Conservation (phyloP, 2,888 invertebrate species). For the Punctoribates punctum region DNA sequence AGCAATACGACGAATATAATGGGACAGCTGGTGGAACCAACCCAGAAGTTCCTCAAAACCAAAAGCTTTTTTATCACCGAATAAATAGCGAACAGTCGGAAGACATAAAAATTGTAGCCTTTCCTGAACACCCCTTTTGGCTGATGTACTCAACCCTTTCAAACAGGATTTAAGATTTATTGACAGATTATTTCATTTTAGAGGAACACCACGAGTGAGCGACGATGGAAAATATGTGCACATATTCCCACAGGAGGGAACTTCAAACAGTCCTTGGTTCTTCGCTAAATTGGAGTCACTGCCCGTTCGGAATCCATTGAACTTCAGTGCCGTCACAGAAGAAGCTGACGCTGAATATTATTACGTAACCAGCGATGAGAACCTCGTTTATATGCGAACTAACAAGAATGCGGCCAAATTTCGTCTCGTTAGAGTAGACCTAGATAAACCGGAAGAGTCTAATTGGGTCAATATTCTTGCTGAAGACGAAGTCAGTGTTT, state of each 20-base stretch:
- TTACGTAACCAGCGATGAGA: constrained; percentile 41
- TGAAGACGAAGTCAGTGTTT: constrained; percentile 53
- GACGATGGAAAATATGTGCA: constrained; percentile 40
- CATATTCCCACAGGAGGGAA: constrained; percentile 40
- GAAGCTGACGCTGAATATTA: constrained; percentile 37
- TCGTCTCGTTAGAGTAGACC: constrained; percentile 33
- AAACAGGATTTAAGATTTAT: too few relatives aligned
- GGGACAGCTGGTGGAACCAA: constrained; percentile 42
- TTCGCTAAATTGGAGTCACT: constrained; percentile 30
- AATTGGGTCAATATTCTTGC: constrained; percentile 54
- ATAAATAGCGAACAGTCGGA: constrained; percentile 40
- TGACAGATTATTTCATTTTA: neutral
- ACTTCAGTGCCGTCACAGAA: constrained; percentile 6
- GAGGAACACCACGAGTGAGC: constrained; percentile 36
- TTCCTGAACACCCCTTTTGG: constrained; percentile 43
- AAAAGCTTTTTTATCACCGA: constrained; percentile 42
- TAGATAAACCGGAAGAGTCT: constrained; percentile 47
- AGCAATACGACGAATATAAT: constrained; percentile 40
- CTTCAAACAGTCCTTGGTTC: constrained; percentile 38
- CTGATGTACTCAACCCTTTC: constrained; percentile 21
- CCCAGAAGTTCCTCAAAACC: constrained; percentile 37
- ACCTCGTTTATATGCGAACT: constrained; percentile 38
- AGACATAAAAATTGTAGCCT: constrained; percentile 43
- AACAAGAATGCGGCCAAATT: constrained; percentile 43
- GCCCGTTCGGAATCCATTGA: neutral